These are phyloP conservation scores for Periplaneta americana DNA, from an alignment of 1,140 invertebrate species.

Conservation along the genomic window DNA sequence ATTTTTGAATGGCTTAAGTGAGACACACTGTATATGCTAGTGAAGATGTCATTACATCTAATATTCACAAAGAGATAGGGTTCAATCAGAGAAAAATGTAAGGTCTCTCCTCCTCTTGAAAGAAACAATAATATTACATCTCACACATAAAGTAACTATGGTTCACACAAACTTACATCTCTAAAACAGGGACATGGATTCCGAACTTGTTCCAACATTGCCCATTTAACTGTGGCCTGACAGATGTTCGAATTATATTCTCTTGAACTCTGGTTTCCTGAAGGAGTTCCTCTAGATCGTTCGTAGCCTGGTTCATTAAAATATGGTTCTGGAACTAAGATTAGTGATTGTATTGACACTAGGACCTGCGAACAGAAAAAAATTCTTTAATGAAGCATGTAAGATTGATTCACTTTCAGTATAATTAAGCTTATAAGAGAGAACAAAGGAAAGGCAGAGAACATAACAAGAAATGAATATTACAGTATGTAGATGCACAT, in stretches of 20 bases:
- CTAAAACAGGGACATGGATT: conserved; percentile 92
- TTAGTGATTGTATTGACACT: conserved; percentile 94
- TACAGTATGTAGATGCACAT: no score
- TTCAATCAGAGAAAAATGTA: no score
- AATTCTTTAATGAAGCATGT: not conserved
- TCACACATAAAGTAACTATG: no score
- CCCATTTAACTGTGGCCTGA: conserved; percentile 92
- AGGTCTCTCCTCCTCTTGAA: no score
- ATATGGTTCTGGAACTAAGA: conserved; percentile 93
- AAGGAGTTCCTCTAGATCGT: conserved; percentile 80
- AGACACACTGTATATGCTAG: no score
- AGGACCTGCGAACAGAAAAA: conserved; percentile 58
- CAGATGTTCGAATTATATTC: conserved; percentile 96
- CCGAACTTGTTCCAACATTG: conserved; percentile 88
- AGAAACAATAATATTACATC: no score
- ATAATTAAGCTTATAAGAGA: not conserved
- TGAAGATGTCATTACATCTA: no score
- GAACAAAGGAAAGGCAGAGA: not conserved
- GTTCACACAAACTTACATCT: conserved; percentile 64
- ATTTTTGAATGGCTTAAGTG: no score
- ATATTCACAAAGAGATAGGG: no score
- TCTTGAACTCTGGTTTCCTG: conserved; percentile 79
- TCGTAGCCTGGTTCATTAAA: conserved; percentile 99
- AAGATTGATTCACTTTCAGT: not conserved
- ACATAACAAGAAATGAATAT: not conserved